Conservation (phyloP, 2,888 invertebrate genomes). For the Mycalesis mineus region DNA sequence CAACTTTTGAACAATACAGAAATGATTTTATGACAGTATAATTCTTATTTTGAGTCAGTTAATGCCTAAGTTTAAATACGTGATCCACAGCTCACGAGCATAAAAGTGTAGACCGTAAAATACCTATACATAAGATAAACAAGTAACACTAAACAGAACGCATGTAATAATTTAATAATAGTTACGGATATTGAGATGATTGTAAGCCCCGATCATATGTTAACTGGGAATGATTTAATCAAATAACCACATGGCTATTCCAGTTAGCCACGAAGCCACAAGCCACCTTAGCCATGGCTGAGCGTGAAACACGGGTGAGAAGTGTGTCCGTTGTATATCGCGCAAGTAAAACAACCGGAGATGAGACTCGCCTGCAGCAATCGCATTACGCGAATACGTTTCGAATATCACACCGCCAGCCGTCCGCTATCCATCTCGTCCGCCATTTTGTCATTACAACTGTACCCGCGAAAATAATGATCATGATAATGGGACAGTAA, state of each 20-base stretch:
- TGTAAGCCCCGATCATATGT: neutral
- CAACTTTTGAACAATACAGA: too few relatives aligned
- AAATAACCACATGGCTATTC: constrained; percentile 22
- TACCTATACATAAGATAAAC: too few relatives aligned
- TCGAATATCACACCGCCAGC: constrained; percentile 14
- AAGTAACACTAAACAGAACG: too few relatives aligned
- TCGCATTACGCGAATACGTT: constrained; percentile 16
- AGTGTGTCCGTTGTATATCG: constrained; percentile 45
- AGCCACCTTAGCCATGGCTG: constrained; percentile 31
- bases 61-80: too few relatives aligned
- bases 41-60: too few relatives aligned
- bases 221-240: too few relatives aligned
- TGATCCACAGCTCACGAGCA: too few relatives aligned
- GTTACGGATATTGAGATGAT: too few relatives aligned
- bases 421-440: constrained; percentile 8
- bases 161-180: too few relatives aligned
- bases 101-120: too few relatives aligned
- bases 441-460: constrained; percentile 24
- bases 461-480: constrained; percentile 24
- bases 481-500: constrained; percentile 21
- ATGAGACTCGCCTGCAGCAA: constrained; percentile 26
- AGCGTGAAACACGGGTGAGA: neutral
- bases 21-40: too few relatives aligned
- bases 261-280: constrained; percentile 20
- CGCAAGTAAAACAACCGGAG: constrained; percentile 27